Base-by-base conservation (phyloP, 1,140 invertebrate species). In the Lucilia sericata region DNA sequence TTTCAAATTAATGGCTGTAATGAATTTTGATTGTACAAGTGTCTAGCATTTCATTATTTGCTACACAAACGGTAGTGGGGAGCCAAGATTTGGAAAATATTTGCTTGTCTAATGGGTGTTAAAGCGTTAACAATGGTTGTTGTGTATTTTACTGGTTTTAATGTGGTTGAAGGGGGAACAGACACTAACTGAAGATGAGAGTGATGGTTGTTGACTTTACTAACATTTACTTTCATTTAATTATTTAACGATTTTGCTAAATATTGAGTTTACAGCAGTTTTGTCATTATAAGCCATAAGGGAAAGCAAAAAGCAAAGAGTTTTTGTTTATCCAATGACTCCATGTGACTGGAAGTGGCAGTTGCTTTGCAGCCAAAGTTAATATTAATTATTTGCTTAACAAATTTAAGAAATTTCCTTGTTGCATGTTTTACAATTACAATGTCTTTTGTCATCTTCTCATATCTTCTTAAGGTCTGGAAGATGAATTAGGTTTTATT, bases 1-100 rank as follows among this genome's bases (percentile, higher is more conserved):
- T 78, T 19, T 47, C 36, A 78, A 78, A 81, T 81, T 84, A 80
- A 81, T 84, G 65, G 76, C 65, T 65, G 65, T 84, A 84, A 84
- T 84, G 83, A 84, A 84, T 81, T 84, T 84, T 84, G 51, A 84
- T 84, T 84, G 75, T 80, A 78, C 42, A 42, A 42, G 42, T 42
- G 42, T 42, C 42, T 21, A 70, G 9, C 65, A 70, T 70, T 70
- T 70, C 65, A 25, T 70, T 70, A n/a, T 25, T 70, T 10, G n/a
- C 25, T 70, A 25, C n/a, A 60, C 14, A 12, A 60, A 30, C 25
- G 55, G 14, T 13, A 17, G 14, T 19, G 65, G 65, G 65, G 65
- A 21, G 7, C 1, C 7, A 12, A 55, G 65, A 70, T 9, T 9
- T 9, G 65, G 60, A 70, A 25, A 60, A 70, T 19, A 70, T 21